These are phyloP conservation scores for Remorina albescens DNA, from an alignment of 2,797 vertebrate species.

Conservation along the genomic window DNA sequence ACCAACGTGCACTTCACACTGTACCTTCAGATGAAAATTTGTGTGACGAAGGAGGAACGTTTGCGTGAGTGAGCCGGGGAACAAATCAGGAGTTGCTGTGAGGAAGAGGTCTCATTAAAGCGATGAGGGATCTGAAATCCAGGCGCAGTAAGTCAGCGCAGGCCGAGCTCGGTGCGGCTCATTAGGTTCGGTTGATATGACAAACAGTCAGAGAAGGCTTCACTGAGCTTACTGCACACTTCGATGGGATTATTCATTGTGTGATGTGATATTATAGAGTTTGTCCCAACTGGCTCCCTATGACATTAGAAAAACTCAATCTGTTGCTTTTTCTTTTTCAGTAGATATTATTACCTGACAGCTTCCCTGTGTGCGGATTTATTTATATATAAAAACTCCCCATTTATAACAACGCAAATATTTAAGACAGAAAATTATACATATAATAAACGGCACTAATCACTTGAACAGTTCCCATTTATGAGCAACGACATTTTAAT, in stretches of 20 bases:
- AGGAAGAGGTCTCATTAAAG: constrained; percentile 57
- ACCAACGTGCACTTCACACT: not conserved
- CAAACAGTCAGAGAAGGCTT: constrained; percentile 56
- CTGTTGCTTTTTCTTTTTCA: not conserved
- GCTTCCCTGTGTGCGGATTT: constrained; percentile 4
- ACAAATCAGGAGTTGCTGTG: constrained; percentile 33
- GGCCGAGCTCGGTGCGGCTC: constrained; percentile 57
- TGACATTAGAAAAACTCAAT: constrained; percentile 27
- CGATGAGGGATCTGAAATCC: constrained; percentile 35
- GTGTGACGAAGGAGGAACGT: constrained; percentile 29
- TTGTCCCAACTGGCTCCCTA: constrained; percentile 8
- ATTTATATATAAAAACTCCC: not conserved
- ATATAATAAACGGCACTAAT: constrained; percentile 24
- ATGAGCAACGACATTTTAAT: constrained; percentile 56
- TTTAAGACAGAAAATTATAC: constrained; percentile 1
- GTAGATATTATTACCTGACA: not conserved
- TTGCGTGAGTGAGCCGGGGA: constrained; percentile 25
- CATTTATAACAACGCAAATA: not conserved
- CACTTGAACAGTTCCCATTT: constrained; percentile 36
- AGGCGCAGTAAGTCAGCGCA: constrained; percentile 45
- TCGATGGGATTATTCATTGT: constrained; percentile 39
- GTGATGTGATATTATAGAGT: constrained; percentile 35
- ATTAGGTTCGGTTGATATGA: constrained; percentile 65
- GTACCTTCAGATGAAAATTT: constrained; percentile 26
- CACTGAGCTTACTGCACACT: constrained; percentile 27